Evolutionary conservation across 2,113 vertebrate species (phyloP), one percentile per base, ranked within the genome.

Genomic region (Trichechus manatus): DNA sequence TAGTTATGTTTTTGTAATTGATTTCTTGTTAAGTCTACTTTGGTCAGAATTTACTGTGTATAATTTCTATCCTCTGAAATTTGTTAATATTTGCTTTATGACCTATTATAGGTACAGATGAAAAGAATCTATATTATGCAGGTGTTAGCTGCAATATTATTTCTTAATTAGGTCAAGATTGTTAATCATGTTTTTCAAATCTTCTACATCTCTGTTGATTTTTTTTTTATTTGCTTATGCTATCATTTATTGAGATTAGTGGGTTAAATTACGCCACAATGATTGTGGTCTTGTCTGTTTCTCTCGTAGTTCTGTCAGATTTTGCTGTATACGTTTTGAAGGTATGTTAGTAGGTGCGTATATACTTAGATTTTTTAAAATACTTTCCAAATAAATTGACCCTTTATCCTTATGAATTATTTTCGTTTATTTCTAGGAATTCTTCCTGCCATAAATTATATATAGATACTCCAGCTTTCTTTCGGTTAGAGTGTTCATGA

Each of bases 241-340:
- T 70, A 4, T 68, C 29, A 25, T 6, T 94, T 90, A 53, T 53
- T 94, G 31, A 78, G 36, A 63, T 94, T 72, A 53, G 2, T 70
- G 2, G 19, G 7, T 70, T 72, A 66, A 66, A 61, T 7, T 82
- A 39, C 74, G 42, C 13, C n/a, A 31, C 33, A 20, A 0, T 70
- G 23, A 5, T 7, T 84, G 33, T 77, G 20, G 9, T 33, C 84
- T 84, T 94, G 1, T 42, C 36, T 92, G 0, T 96, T 88, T 83
- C 63, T 95, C 9, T 13, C 6, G 50, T 53, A 9, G 3, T n/a
- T 47, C 23, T 33, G 47, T 84, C n/a, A 77, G 33, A 72, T 78
- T 96, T 93, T 82, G 22, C 39, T 77, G 53, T 72, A 72, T 47
- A 25, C 4, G 22, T 90, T 93, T 63, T 79, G 33, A 47, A 93